Conservation (phyloP, 1,140 invertebrate genomes). For the Tetranychus cinnabarinus region DNA sequence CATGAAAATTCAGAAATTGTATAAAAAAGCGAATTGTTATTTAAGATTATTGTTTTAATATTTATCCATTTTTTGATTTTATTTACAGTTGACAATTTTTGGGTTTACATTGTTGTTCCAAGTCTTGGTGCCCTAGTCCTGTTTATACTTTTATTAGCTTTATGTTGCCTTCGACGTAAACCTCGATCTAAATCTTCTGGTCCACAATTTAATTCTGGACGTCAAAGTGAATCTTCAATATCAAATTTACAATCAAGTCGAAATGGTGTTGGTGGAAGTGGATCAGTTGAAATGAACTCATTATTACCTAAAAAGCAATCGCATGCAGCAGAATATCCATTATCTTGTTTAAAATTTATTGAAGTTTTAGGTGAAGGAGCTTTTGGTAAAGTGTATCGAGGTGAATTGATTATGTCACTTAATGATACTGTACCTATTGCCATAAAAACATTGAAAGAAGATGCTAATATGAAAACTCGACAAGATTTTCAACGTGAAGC, state of each 20-base stretch:
- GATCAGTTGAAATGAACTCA: neutral
- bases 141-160: slow-evolving; percentile 24
- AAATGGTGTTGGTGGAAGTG: neutral
- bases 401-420: slow-evolving; percentile 35
- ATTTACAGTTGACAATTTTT: slow-evolving; percentile 18
- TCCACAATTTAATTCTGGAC: neutral
- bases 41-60: neutral
- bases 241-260: neutral
- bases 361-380: slow-evolving; percentile 88
- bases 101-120: slow-evolving; percentile 32
- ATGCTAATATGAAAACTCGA: slow-evolving; percentile 72
- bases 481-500: slow-evolving; percentile 89
- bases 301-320: neutral
- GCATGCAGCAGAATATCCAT: slow-evolving; percentile 26
- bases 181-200: slow-evolving; percentile 6
- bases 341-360: slow-evolving; percentile 60
- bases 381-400: slow-evolving; percentile 88
- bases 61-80: neutral
- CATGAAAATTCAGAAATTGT: too few relatives aligned
- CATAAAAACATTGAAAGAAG: slow-evolving; percentile 38
- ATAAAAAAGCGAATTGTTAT: too few relatives aligned
- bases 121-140: slow-evolving; percentile 26
- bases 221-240: too few relatives aligned
- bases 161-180: slow-evolving; percentile 18
- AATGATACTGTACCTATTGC: slow-evolving; percentile 28